These are phyloP conservation scores for Microplitis deprimator DNA, from an alignment of 2,888 invertebrate genomes.

Conservation along the genomic window DNA sequence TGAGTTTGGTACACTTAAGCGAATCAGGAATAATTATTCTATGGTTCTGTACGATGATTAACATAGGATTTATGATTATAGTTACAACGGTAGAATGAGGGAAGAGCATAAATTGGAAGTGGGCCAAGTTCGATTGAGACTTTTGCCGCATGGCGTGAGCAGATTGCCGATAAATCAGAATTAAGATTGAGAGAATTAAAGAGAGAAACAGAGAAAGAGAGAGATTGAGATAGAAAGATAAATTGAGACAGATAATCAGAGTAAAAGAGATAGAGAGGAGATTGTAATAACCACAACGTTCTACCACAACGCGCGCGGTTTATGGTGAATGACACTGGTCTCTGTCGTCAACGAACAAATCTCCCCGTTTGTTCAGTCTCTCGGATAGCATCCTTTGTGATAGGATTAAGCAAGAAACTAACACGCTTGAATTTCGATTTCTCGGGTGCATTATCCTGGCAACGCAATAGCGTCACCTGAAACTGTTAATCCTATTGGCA, in stretches of 20 bases:
- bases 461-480: background rate
- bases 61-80: slow-evolving; percentile 18
- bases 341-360: slow-evolving; percentile 41
- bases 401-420: slow-evolving; percentile 52
- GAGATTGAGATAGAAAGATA: background rate
- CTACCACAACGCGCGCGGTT: slow-evolving; percentile 31
- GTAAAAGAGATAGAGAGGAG: slow-evolving; percentile 22
- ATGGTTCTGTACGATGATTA: background rate
- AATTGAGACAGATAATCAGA: background rate
- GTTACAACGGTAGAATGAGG: slow-evolving; percentile 4
- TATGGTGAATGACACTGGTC: slow-evolving; percentile 30
- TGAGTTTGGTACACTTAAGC: no score
- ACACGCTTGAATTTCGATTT: slow-evolving; percentile 39
- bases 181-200: slow-evolving; percentile 20
- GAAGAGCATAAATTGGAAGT: slow-evolving; percentile 34
- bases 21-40: no score
- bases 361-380: slow-evolving; percentile 38
- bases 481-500: slow-evolving; percentile 12
- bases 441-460: background rate
- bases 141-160: slow-evolving; percentile 38
- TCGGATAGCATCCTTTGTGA: slow-evolving; percentile 53
- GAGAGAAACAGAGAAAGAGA: background rate
- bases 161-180: slow-evolving; percentile 43
- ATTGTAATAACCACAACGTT: slow-evolving; percentile 19
- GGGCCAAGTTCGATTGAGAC: slow-evolving; percentile 38